Conservation (phyloP, 2,797 vertebrate species). For the Galaxias olidus region DNA sequence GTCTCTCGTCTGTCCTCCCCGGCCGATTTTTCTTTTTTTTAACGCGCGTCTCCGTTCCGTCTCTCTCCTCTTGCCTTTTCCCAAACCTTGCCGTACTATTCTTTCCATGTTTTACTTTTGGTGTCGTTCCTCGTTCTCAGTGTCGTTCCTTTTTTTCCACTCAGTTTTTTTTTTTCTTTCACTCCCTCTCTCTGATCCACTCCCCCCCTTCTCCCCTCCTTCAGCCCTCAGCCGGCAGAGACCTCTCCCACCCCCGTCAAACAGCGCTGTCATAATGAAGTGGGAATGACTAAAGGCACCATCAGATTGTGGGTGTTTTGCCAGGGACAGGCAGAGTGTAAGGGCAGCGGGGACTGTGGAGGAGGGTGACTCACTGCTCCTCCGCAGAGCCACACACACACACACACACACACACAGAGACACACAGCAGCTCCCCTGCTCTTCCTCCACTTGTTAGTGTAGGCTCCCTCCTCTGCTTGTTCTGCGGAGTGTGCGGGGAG, state of each 20-base stretch:
- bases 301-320: neutral
- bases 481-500: neutral
- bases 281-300: neutral
- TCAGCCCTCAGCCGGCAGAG: neutral
- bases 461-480: neutral
- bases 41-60: too few relatives aligned
- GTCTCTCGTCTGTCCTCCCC: neutral
- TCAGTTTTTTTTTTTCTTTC: neutral
- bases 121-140: neutral
- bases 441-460: conserved; percentile 16
- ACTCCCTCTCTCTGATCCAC: neutral
- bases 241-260: neutral
- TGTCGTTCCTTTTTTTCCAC: neutral
- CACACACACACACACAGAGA: neutral
- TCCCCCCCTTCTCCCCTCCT: neutral
- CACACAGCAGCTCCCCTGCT: conserved; percentile 9
- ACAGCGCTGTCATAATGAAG: neutral
- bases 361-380: conserved; percentile 27
- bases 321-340: conserved; percentile 31
- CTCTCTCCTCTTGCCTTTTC: neutral
- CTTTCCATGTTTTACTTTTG: neutral
- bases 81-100: neutral
- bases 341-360: conserved; percentile 42
- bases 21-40: too few relatives aligned
- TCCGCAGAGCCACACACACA: neutral